These are phyloP conservation scores for Heterotis niloticus DNA, from an alignment of 2,113 vertebrate genomes.

Conservation along the genomic window DNA sequence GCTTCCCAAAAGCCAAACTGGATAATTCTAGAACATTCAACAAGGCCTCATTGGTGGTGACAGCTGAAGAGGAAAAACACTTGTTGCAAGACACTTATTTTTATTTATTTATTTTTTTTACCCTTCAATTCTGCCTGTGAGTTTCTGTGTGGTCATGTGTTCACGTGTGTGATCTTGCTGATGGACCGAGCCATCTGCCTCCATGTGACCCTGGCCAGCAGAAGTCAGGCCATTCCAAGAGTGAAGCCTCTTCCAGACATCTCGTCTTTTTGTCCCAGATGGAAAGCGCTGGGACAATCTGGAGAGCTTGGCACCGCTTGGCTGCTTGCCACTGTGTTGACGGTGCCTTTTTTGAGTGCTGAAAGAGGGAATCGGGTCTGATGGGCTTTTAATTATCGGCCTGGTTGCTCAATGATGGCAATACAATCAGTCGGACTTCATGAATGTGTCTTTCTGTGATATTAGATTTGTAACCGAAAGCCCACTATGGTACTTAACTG, in stretches of 20 bases:
- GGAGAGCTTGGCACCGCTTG: not conserved
- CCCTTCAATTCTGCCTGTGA: not conserved
- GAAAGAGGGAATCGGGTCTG: not conserved
- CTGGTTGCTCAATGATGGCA: not conserved
- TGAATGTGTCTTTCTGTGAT: not conserved
- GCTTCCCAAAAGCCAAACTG: too few relatives aligned
- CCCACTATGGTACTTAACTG: not conserved
- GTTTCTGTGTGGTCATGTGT: constrained; percentile 8
- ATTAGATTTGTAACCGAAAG: too few relatives aligned
- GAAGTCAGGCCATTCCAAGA: not conserved
- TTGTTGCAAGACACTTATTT: not conserved
- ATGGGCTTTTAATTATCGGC: not conserved
- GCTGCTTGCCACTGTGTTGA: not conserved
- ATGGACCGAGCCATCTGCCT: constrained; percentile 11
- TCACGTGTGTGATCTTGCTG: not conserved
- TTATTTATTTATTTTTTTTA: not conserved
- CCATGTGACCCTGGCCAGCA: constrained; percentile 7
- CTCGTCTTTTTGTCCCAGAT: too few relatives aligned
- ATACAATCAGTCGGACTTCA: not conserved
- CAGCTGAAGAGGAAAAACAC: not conserved
- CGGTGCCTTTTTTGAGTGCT: not conserved
- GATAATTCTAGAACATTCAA: constrained; percentile 1
- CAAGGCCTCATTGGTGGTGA: not conserved
- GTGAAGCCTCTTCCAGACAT: not conserved
- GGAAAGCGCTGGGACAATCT: not conserved